These are phyloP conservation scores for Siphamia tubifer DNA, from an alignment of 2,113 vertebrate species.

Conservation along the genomic window DNA sequence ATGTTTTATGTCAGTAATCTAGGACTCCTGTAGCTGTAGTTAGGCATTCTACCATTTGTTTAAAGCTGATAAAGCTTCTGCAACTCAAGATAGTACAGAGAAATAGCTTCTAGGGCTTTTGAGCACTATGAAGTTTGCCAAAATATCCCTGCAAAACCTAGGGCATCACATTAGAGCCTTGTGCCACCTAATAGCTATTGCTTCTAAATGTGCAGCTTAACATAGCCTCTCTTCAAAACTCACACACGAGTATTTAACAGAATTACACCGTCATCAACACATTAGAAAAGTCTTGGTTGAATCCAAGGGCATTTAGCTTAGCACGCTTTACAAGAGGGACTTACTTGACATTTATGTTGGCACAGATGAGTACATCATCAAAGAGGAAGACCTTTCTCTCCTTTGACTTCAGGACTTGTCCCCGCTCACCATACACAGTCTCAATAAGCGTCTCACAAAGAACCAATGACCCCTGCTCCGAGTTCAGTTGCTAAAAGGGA, in stretches of 20 bases:
- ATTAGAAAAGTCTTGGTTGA: slow-evolving; percentile 14
- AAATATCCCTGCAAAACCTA: slow-evolving; percentile 54
- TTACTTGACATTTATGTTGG: slow-evolving; percentile 97
- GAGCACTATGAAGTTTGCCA: slow-evolving; percentile 52
- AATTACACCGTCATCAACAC: neutral
- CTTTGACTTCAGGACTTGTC: slow-evolving; percentile 95
- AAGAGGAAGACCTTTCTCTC: slow-evolving; percentile 94
- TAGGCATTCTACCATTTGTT: slow-evolving; percentile 71
- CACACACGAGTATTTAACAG: neutral
- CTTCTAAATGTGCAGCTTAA: slow-evolving; percentile 17
- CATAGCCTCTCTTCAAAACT: slow-evolving; percentile 16
- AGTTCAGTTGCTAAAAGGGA: slow-evolving; percentile 79
- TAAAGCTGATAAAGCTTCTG: slow-evolving; percentile 72
- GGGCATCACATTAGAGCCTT: slow-evolving; percentile 36
- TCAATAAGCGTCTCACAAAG: slow-evolving; percentile 93
- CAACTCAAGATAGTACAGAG: slow-evolving; percentile 64
- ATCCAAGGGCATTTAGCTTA: slow-evolving; percentile 5
- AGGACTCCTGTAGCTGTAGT: slow-evolving; percentile 58
- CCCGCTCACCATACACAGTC: slow-evolving; percentile 91
- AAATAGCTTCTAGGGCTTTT: no score
- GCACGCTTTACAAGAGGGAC: slow-evolving; percentile 48
- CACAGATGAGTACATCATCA: slow-evolving; percentile 89
- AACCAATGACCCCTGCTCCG: slow-evolving; percentile 89
- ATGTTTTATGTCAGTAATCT: slow-evolving; percentile 68
- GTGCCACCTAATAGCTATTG: slow-evolving; percentile 39